Percentiles rank a stretch among this genome's conserved stretches.
Evolutionary conservation across 37 sponge, comb jelly and placozoan genomes (phyloP).

Genomic region (Eunapius fragilis): DNA sequence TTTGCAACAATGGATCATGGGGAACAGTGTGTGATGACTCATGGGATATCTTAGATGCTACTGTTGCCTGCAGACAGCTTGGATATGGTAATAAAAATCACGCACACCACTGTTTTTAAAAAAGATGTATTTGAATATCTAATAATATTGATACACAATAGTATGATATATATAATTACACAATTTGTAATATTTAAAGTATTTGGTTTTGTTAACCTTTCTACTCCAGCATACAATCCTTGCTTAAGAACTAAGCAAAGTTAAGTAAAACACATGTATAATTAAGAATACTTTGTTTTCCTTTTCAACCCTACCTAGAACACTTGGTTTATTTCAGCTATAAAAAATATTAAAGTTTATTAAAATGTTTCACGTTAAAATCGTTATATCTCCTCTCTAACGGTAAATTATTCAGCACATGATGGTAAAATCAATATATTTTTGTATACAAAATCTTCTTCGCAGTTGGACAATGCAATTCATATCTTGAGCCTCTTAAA

Average conservation of each 20-base stretch:
- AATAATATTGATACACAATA: too few relatives aligned
- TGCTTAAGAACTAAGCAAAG: not conserved
- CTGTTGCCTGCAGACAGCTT: slow-evolving; percentile 43
- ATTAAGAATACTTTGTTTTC: not conserved
- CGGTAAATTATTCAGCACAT: too few relatives aligned
- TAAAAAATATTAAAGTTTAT: too few relatives aligned
- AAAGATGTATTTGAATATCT: not conserved
- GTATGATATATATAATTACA: too few relatives aligned
- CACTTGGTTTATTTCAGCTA: not conserved
- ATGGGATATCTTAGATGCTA: slow-evolving; percentile 41
- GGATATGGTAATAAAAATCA: slow-evolving; percentile 8
- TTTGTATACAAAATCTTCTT: too few relatives aligned
- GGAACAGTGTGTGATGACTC: slow-evolving; percentile 60
- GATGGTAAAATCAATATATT: too few relatives aligned
- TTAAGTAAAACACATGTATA: not conserved
- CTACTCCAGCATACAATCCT: not conserved
- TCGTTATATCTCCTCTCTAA: too few relatives aligned
- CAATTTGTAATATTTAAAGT: too few relatives aligned
- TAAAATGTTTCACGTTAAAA: too few relatives aligned
- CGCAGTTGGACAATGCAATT: too few relatives aligned
- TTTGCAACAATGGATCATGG: slow-evolving; percentile 42
- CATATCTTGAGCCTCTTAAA: too few relatives aligned
- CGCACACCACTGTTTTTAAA: too few relatives aligned
- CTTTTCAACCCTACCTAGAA: not conserved
- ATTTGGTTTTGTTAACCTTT: not conserved